Evolutionary conservation across 2,113 vertebrate genomes (phyloP).

Genomic region (Indicator indicator): DNA sequence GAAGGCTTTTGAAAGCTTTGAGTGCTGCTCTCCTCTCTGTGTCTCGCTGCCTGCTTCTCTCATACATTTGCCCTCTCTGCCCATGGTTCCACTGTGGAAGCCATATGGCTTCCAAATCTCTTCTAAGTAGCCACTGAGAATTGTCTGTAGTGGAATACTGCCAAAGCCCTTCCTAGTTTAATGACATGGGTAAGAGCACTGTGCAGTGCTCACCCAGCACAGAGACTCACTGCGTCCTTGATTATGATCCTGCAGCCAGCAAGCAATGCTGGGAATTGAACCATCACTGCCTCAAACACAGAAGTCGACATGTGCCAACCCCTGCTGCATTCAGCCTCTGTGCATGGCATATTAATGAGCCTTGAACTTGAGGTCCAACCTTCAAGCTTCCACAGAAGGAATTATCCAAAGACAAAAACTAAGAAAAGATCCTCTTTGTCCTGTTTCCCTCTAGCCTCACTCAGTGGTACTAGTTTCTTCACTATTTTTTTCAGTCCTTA

Average conservation of each 20-base stretch:
- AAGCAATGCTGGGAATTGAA: slow-evolving; percentile 52
- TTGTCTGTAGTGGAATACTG: slow-evolving; percentile 44
- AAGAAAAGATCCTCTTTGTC: neutral
- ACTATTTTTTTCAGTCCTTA: neutral
- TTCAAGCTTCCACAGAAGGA: slow-evolving; percentile 33
- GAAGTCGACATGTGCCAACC: slow-evolving; percentile 47
- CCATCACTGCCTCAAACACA: slow-evolving; percentile 49
- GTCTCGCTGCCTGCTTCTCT: slow-evolving; percentile 27
- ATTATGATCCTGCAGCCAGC: slow-evolving; percentile 62
- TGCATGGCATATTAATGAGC: slow-evolving; percentile 28
- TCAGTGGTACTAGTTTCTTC: neutral
- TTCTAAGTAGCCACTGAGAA: slow-evolving; percentile 51
- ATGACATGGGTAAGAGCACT: slow-evolving; percentile 49
- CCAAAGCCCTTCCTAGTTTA: slow-evolving; percentile 50
- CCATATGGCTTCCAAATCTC: slow-evolving; percentile 66
- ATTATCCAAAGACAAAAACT: slow-evolving; percentile 4
- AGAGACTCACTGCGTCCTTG: slow-evolving; percentile 57
- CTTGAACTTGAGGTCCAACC: slow-evolving; percentile 61
- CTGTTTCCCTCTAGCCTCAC: neutral
- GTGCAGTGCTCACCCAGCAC: slow-evolving; percentile 61
- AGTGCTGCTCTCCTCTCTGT: slow-evolving; percentile 33
- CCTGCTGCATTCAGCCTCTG: slow-evolving; percentile 55
- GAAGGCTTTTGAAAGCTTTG: slow-evolving; percentile 1
- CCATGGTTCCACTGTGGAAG: slow-evolving; percentile 43
- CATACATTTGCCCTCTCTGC: slow-evolving; percentile 65